Conservation (phyloP, 2,797 vertebrate species). For the Toxotes lorentzi region DNA sequence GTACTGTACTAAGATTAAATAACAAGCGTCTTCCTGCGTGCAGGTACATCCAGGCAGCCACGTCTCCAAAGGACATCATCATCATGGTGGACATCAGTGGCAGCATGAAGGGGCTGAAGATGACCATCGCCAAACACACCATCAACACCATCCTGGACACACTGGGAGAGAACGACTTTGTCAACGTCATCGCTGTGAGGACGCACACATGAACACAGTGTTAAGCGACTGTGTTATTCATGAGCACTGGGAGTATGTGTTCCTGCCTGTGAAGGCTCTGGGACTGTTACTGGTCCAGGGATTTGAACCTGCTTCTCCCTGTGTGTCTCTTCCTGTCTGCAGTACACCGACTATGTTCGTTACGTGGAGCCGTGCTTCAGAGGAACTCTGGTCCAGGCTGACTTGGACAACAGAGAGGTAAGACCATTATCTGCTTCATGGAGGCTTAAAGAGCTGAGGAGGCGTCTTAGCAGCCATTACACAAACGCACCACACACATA, state of each 20-base stretch:
- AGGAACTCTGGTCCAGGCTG: slow-evolving; percentile 95
- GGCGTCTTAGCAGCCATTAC: slow-evolving; percentile 18
- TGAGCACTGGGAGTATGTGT: no score
- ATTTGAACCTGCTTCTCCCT: neutral
- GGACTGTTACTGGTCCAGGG: neutral
- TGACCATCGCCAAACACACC: slow-evolving; percentile 98
- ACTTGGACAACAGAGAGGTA: slow-evolving; percentile 97
- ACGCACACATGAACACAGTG: neutral
- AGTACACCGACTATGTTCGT: slow-evolving; percentile 97
- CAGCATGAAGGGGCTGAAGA: slow-evolving; percentile 96
- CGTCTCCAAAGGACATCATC: slow-evolving; percentile 96
- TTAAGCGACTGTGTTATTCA: neutral
- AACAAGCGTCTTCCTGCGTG: neutral
- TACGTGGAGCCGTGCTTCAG: slow-evolving; percentile 96
- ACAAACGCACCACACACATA: slow-evolving; percentile 29
- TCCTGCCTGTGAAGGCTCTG: neutral
- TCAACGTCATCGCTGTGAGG: slow-evolving; percentile 96
- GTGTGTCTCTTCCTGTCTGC: slow-evolving; percentile 24
- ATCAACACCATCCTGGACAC: slow-evolving; percentile 96
- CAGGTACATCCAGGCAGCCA: slow-evolving; percentile 99
- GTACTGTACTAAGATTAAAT: neutral
- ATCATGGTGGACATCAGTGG: slow-evolving; percentile 96
- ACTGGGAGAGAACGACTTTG: slow-evolving; percentile 97
- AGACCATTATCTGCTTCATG: slow-evolving; percentile 70
- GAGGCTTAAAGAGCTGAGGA: slow-evolving; percentile 47